phyloP scores from a whole-genome alignment of 2,888 invertebrate genomes.

The Aricia artaxerxes region DNA sequence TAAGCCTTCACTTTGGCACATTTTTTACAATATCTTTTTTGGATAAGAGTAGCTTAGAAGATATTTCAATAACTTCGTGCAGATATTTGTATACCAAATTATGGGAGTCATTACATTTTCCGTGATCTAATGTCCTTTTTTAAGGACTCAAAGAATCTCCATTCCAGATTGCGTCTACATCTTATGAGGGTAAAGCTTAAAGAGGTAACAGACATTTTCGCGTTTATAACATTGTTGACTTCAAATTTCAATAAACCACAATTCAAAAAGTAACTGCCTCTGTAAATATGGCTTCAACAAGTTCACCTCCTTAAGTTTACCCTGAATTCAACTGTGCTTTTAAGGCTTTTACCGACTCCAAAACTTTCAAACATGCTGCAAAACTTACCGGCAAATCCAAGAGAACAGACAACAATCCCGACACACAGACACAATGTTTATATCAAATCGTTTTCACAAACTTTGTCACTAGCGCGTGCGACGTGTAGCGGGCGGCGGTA shows the following conservation, averaged over 20 bases:
- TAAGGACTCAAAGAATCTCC: background rate
- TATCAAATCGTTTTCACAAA: conserved; percentile 12
- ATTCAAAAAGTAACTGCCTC: conserved; percentile 16
- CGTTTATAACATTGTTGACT: background rate
- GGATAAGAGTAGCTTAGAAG: background rate
- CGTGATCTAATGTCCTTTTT: background rate
- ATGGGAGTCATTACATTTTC: background rate
- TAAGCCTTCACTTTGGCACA: background rate
- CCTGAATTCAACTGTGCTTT: background rate
- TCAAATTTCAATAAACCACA: background rate
- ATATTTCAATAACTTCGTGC: background rate
- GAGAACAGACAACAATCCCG: conserved; percentile 26
- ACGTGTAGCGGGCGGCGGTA: background rate
- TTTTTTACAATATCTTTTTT: background rate
- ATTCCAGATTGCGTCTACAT: background rate
- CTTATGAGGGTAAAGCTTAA: background rate
- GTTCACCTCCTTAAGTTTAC: conserved; percentile 15
- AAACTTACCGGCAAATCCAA: conserved; percentile 26
- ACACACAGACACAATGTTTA: conserved; percentile 25
- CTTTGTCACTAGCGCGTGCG: conserved; percentile 14
- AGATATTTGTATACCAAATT: background rate
- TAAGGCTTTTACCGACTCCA: background rate
- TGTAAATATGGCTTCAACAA: conserved; percentile 8
- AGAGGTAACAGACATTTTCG: background rate
- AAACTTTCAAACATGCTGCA: background rate